A percentile compares a stretch with the other conserved stretches of the same genome.
These are phyloP conservation scores for Parambassis ranga DNA, from an alignment of 2,797 vertebrate species.

Conservation along the genomic window DNA sequence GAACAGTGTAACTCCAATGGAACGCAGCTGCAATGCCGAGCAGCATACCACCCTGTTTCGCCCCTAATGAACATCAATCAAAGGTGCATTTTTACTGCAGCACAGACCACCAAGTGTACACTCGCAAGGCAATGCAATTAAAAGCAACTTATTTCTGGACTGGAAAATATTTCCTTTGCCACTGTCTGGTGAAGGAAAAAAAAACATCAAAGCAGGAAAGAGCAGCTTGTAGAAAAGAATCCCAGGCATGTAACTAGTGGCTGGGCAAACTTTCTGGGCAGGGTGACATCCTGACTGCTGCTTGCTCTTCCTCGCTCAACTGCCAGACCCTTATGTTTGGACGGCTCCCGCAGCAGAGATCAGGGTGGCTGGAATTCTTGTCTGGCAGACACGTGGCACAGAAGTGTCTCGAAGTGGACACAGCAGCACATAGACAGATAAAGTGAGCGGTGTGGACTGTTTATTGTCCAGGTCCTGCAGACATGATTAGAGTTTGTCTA, in stretches of 20 bases:
- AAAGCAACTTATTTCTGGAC: slow-evolving; percentile 68
- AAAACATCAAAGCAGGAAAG: slow-evolving; percentile 51
- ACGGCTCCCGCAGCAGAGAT: slow-evolving; percentile 30
- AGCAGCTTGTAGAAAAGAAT: slow-evolving; percentile 62
- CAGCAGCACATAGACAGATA: slow-evolving; percentile 15
- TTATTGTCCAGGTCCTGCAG: slow-evolving; percentile 22
- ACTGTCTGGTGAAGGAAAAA: slow-evolving; percentile 50
- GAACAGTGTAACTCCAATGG: slow-evolving; percentile 68
- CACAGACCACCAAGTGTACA: slow-evolving; percentile 54
- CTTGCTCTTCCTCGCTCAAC: slow-evolving; percentile 28
- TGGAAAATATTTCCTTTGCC: slow-evolving; percentile 68
- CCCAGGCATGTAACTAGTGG: slow-evolving; percentile 63
- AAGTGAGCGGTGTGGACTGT: slow-evolving; percentile 13
- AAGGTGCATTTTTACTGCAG: slow-evolving; percentile 53
- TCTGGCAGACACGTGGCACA: slow-evolving; percentile 52
- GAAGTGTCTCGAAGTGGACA: slow-evolving; percentile 41
- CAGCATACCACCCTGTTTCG: slow-evolving; percentile 57
- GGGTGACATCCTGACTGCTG: slow-evolving; percentile 52
- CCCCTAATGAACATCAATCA: slow-evolving; percentile 67
- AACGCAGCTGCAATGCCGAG: slow-evolving; percentile 58
- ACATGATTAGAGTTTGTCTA: background rate
- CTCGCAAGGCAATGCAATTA: slow-evolving; percentile 58
- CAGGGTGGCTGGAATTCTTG: slow-evolving; percentile 37
- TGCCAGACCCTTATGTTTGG: slow-evolving; percentile 57
- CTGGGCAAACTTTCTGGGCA: slow-evolving; percentile 53